Evolutionary conservation across 2,888 invertebrate genomes (phyloP), one percentile per base, ranked within the genome.

Genomic region (Flexamia atlantica): DNA sequence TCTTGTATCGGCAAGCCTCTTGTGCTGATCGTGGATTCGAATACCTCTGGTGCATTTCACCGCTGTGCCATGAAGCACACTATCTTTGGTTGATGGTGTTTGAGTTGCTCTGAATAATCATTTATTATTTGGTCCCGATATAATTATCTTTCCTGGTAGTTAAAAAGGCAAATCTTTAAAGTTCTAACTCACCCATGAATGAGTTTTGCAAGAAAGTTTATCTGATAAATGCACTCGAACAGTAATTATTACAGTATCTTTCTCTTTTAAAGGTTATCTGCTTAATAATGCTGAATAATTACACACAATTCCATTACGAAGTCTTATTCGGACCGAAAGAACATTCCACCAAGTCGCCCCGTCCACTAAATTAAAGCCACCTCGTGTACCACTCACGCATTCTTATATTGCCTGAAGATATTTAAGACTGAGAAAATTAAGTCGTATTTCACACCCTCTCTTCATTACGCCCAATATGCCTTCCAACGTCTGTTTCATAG

Each of bases 401-500:
- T 64, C 14, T 28, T 28, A 64, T 30, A 64, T 64, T 64, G 28
- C 64, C 64, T 1, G 23, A 53, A 53, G 53, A 23, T 23, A 53
- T 53, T 53, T 53, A 53, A 53, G 20, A 23, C 28, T 12, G 9
- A 4, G 30, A 3, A 64, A 64, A 25, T 64, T 14, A 64, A 30
- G 28, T 64, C 64, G 64, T 64, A 64, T 25, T 14, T 64, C 64
- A 64, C 10, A 23, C 23, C 23, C 14, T 23, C 20, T 53, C 20
- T 53, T 53, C 53, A 53, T 53, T 53, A 64, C 14, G 10, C 28
- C 64, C 64, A 64, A 64, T 64, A 28, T 12, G 9, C 25, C 23
- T 53, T 20, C 53, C 53, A 53, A 53, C 53, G 14, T 53, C 53
- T 53, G 23, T 53, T 53, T 64, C 30, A 30, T 28, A 53, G 53